phyloP scores from a whole-genome alignment of 2,888 invertebrate genomes.

The Zygogramma bicolorata region DNA sequence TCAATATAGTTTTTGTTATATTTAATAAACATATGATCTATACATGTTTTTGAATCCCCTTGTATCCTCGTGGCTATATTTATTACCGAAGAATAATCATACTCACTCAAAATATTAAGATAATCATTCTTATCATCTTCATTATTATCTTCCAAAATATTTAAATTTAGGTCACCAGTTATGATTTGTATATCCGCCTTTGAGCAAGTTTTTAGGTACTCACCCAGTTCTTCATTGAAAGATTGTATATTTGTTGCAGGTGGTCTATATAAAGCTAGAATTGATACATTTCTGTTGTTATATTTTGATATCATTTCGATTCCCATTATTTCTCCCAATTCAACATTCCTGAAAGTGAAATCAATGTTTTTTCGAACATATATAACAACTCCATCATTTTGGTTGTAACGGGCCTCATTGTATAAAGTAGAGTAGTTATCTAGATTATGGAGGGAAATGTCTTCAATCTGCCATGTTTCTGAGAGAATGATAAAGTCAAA shows the following conservation, averaged over 20 bases:
- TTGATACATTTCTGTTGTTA: neutral
- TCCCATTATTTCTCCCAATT: conserved; percentile 13
- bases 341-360: neutral
- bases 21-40: conserved; percentile 2
- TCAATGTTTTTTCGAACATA: neutral
- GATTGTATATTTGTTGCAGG: conserved; percentile 3
- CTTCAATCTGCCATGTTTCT: conserved; percentile 17
- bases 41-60: conserved; percentile 4
- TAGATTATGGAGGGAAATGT: neutral
- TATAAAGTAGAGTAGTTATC: conserved; percentile 6
- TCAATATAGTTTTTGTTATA: conserved; percentile 6
- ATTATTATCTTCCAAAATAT: neutral
- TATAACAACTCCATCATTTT: neutral
- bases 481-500: conserved; percentile 3
- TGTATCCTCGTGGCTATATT: conserved; percentile 4
- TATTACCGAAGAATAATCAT: conserved; percentile 1
- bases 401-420: conserved; percentile 3
- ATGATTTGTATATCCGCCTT: conserved; percentile 2
- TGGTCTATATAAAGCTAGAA: neutral
- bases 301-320: neutral
- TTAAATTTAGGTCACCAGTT: conserved; percentile 6
- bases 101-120: conserved; percentile 8
- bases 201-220: neutral
- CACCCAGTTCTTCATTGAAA: conserved; percentile 10
- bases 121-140: neutral